Base-by-base conservation (phyloP, 2,888 invertebrate species). In the Lasioglossum lativentre region DNA sequence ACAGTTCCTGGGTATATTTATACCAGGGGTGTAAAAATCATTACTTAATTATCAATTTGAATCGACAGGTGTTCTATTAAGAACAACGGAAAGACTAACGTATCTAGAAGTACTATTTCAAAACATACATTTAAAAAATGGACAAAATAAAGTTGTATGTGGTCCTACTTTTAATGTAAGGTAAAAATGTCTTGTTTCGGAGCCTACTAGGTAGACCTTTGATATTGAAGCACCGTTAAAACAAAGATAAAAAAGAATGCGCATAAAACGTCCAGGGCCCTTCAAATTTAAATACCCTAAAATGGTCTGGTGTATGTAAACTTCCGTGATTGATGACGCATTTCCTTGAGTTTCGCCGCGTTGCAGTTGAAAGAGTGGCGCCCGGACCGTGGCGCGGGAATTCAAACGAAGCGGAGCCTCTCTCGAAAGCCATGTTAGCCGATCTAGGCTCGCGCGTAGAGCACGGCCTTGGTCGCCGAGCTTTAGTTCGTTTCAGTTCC, bases 401-500 rank as follows among this genome's bases (percentile, higher is more conserved):
- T 56, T 56, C 56, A 3, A n/a, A 56, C 56, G 12, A n/a, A 56
- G 56, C 56, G 56, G n/a, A 56, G 52, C 8, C 52, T 52, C 3
- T 23, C 23, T 23, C 52, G 52, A 23, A 2, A 52, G 52, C 52
- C 3, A 27, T 0, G 47, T 30, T n/a, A 8, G n/a, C 30, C 1
- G 45, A 16, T 23, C 23, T n/a, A 5, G n/a, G 59, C 4, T 30
- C 59, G 27, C 16, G 59, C 0, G 14, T 27, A 27, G 27, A 14
- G 27, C 27, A 5, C 27, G 27, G 27, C 59, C 16, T 45, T 45
- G 59, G 19, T 30, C 30, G 66, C 19, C 66, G 34, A 66, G 34
- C 68, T 4, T 68, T 38, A 3, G 38, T 23, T 68, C 68, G 4
- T 40, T 75, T 83, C 78, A 71, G 78, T 40, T 78, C 72, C 75